Conservation (phyloP, 2,113 vertebrate genomes). For the Syngnathus scovelli region DNA sequence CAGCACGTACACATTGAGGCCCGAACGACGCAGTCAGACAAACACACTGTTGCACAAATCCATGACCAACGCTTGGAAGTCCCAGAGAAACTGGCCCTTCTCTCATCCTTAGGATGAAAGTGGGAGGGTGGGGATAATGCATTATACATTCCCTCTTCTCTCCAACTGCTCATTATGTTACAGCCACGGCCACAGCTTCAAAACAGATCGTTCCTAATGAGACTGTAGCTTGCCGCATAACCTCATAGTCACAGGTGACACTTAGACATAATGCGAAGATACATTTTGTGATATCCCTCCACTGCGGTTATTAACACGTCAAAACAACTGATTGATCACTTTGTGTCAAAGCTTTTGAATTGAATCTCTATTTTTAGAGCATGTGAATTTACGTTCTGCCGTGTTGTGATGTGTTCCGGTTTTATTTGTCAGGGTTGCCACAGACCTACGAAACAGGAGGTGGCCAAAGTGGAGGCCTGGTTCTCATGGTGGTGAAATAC, state of each 20-base stretch:
- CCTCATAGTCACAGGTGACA: neutral
- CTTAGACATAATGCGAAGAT: neutral
- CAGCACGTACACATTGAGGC: neutral
- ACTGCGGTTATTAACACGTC: neutral
- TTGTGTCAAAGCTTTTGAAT: neutral
- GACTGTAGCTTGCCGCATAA: conserved; percentile 19
- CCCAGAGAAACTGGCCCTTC: conserved; percentile 52
- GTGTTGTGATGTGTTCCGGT: neutral
- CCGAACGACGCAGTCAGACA: conserved; percentile 9
- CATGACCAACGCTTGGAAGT: conserved; percentile 56
- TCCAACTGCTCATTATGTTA: conserved; percentile 49
- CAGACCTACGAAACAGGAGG: neutral
- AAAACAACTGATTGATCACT: neutral
- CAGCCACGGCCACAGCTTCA: conserved; percentile 40
- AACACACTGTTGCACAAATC: conserved; percentile 27
- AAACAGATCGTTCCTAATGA: conserved; percentile 47
- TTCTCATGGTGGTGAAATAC: conserved; percentile 16
- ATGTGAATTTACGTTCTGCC: neutral
- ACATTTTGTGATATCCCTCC: neutral
- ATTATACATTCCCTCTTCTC: conserved; percentile 54
- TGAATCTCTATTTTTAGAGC: too few relatives aligned
- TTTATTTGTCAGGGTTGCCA: neutral
- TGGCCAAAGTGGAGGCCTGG: neutral
- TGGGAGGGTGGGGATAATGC: conserved; percentile 33
- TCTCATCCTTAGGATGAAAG: conserved; percentile 54